Percentiles rank a stretch among this genome's conserved stretches.
Evolutionary conservation across 2,888 invertebrate species (phyloP).

Genomic region (Chrysolina oricalcia): DNA sequence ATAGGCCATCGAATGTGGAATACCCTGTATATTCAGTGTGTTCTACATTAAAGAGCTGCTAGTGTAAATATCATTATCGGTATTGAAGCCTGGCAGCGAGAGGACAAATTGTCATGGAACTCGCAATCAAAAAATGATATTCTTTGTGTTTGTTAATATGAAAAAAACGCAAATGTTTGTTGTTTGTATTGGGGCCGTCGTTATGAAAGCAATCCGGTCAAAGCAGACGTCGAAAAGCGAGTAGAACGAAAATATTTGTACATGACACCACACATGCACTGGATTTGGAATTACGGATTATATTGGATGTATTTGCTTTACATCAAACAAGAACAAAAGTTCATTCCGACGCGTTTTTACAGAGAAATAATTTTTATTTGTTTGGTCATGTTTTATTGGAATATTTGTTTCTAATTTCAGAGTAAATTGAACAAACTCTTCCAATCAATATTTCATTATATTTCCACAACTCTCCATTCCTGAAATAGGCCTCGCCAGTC

Average conservation of each 20-base stretch:
- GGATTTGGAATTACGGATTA: not conserved
- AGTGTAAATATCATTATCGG: not conserved
- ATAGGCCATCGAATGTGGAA: too few relatives aligned
- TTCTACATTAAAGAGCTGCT: not conserved
- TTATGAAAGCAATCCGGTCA: not conserved
- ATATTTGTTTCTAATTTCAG: too few relatives aligned
- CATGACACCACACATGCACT: conserved; percentile 5
- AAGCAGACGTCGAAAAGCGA: not conserved
- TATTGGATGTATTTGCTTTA: not conserved
- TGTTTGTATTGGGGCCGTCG: conserved; percentile 32
- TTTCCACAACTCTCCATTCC: too few relatives aligned
- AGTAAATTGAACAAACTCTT: too few relatives aligned
- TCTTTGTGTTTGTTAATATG: conserved; percentile 24
- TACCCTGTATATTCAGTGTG: too few relatives aligned
- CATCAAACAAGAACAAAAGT: not conserved
- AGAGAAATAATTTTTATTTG: too few relatives aligned
- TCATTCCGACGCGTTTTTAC: too few relatives aligned
- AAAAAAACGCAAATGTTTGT: conserved; percentile 41
- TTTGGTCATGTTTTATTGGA: too few relatives aligned
- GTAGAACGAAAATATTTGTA: conserved; percentile 16
- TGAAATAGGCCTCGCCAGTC: too few relatives aligned
- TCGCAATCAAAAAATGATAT: conserved; percentile 7
- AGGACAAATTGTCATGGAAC: not conserved
- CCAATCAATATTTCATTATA: too few relatives aligned
- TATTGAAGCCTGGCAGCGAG: not conserved